Evolutionary conservation across 2,888 invertebrate species (phyloP).

Genomic region (Andrena camellia): DNA sequence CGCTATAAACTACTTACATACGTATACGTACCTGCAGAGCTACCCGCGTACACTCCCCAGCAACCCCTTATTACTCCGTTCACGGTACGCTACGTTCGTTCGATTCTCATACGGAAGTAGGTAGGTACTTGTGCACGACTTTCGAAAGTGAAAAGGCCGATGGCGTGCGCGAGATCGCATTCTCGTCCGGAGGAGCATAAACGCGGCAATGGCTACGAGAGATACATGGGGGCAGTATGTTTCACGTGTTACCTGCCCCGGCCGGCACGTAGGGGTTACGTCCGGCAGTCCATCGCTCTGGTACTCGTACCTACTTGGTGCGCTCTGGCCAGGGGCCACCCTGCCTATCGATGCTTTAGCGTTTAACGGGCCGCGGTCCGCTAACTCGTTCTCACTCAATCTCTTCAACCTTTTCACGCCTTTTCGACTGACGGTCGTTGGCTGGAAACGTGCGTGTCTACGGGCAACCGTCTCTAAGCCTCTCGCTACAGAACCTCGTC

Average conservation of each 20-base stretch:
- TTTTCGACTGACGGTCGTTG: constrained; percentile 1
- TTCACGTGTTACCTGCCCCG: constrained; percentile 84
- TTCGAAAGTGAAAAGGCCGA: background rate
- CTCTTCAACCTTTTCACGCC: background rate
- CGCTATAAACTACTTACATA: constrained; percentile 82
- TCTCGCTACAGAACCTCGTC: constrained; percentile 1
- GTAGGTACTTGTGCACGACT: background rate
- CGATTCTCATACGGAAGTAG: background rate
- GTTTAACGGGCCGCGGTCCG: constrained; percentile 54
- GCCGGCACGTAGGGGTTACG: constrained; percentile 84
- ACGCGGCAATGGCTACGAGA: constrained; percentile 79
- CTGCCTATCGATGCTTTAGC: constrained; percentile 62
- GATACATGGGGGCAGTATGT: constrained; percentile 84
- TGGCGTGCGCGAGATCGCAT: constrained; percentile 31
- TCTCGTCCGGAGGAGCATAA: constrained; percentile 74
- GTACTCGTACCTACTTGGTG: constrained; percentile 80
- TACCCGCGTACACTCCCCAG: constrained; percentile 32
- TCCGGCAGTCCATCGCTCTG: constrained; percentile 85
- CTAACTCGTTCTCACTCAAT: constrained; percentile 21
- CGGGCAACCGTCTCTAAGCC: constrained; percentile 6
- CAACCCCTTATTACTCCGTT: constrained; percentile 16
- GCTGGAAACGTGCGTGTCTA: background rate
- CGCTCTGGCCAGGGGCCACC: constrained; percentile 54
- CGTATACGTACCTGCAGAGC: constrained; percentile 63
- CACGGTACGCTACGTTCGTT: background rate